Percentiles rank a stretch among this genome's conserved stretches.
phyloP scores from a whole-genome alignment of 2,797 vertebrate species.

The Periparus ater region DNA sequence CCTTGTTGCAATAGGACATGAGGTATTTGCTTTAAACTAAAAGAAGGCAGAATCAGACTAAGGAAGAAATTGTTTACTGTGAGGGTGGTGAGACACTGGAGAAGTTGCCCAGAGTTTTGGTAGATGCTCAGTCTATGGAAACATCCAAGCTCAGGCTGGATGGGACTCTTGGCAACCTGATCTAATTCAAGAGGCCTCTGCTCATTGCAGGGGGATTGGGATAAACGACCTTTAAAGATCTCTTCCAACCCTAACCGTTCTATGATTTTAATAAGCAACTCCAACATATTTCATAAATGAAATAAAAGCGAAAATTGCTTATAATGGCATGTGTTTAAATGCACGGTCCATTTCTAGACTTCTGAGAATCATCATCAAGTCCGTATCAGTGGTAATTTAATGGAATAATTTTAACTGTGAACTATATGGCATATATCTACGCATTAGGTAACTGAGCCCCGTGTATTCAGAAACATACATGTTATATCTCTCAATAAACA shows the following conservation, averaged over 20 bases:
- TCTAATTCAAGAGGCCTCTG: too few relatives aligned
- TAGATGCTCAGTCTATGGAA: neutral
- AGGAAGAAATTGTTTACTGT: neutral
- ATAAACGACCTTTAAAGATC: neutral
- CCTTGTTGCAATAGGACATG: rapidly evolving
- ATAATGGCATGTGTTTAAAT: neutral
- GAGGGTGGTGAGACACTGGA: rapidly evolving
- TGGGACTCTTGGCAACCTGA: rapidly evolving
- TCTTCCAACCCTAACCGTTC: neutral
- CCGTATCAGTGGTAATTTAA: neutral
- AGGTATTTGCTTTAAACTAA: neutral
- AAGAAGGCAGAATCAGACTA: neutral
- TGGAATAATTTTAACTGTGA: neutral
- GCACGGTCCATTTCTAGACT: neutral
- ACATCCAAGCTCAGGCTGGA: neutral
- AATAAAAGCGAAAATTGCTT: neutral
- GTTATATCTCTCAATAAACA: neutral
- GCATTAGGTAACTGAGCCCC: neutral
- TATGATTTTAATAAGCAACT: neutral
- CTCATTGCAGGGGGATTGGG: neutral
- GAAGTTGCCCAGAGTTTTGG: neutral
- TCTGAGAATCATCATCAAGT: neutral
- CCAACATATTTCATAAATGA: neutral
- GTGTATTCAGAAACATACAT: neutral
- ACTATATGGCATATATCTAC: neutral